Evolutionary conservation across 2,113 vertebrate species (phyloP), one percentile per base, ranked within the genome.

Genomic region (Polypterus senegalus): DNA sequence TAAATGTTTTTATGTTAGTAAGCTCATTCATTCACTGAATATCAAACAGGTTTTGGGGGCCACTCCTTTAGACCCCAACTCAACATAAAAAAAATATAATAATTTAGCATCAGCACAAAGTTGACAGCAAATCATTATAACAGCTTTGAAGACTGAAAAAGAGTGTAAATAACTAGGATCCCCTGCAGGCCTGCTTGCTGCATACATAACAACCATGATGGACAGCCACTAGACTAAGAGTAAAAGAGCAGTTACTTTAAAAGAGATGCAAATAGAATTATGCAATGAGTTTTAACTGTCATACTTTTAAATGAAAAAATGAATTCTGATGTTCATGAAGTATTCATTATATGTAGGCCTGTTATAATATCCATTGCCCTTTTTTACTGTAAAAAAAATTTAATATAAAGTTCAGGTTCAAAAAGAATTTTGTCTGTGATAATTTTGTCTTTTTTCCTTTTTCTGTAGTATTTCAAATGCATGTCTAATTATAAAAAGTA

Each of bases 61-160:
- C 79, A 75, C 79, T 71, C 80, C 80, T 83, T 83, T 75, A 83
- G 78, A 81, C 81, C 81, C 81, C 85, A 86, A 83, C 77, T 53
- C 54, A 84, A 79, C 83, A 87, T 86, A 84, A 81, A 79, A 83
- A 75, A 71, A 82, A 88, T 81, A 86, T 87, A 86, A 81, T 87
- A 88, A 89, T 81, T 79, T 81, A 73, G 77, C 84, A 86, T 89
- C 88, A 89, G 86, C 86, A 89, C 81, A 89, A 88, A 89, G 85
- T 88, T 89, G 86, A 89, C 88, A 89, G 88, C 81, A 67, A 88
- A 88, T 87, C 84, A 88, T 89, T 89, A 88, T 88, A 89, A 89
- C 86, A 86, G 86, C 84, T 88, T 85, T 81, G 72, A 80, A 84
- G 83, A 81, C 84, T 86, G 86, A 84, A 87, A 86, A 89, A 88